Evolutionary conservation across 1,140 invertebrate species (phyloP), one percentile per base, ranked within the genome.

Genomic region (Tetramorium parvispinum): DNA sequence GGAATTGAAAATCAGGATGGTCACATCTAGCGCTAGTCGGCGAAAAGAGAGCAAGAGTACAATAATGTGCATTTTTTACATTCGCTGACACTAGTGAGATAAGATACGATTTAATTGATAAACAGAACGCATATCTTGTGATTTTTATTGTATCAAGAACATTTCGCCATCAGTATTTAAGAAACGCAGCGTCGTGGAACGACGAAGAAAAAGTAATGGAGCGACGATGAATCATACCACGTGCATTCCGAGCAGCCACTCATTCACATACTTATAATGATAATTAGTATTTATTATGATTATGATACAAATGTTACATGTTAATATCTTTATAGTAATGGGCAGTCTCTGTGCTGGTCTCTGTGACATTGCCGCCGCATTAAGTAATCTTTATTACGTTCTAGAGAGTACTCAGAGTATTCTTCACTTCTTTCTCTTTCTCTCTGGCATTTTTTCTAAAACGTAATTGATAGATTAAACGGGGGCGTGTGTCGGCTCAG

Each of bases 311-410:
- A 91, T 90, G 87, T 90, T 91, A 91, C 71, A 87, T 76, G 87
- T 91, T 91, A 91, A 90, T 85, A 90, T 83, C 75, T 91, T 91
- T 91, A 91, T 86, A 88, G 76, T 91, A 88, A 91, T 91, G 90
- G 91, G 91, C 91, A 91, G 91, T 91, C 91, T 91, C 90, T 88
- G 89, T 83, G 91, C 91, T 91, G 91, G 91, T 91, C 91, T 91
- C 90, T 91, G 83, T 91, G 88, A 91, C 91, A 90, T 82, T 71
- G 66, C 87, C 78, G 57, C 85, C 87, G 18, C 88, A 78, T 89
- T 88, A 55, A 73, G 55, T 59, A 46, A 85, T 89, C 89, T 59
- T 86, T 6, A 70, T 90, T 85, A 87, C 71, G 73, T 82, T 82
- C 79, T 61, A 73, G 66, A 89, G 59, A 86, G 49, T 68, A 49